Percentiles rank a stretch among this genome's conserved stretches.
phyloP scores from a whole-genome alignment of 2,113 vertebrate species.

The Trinectes maculatus region DNA sequence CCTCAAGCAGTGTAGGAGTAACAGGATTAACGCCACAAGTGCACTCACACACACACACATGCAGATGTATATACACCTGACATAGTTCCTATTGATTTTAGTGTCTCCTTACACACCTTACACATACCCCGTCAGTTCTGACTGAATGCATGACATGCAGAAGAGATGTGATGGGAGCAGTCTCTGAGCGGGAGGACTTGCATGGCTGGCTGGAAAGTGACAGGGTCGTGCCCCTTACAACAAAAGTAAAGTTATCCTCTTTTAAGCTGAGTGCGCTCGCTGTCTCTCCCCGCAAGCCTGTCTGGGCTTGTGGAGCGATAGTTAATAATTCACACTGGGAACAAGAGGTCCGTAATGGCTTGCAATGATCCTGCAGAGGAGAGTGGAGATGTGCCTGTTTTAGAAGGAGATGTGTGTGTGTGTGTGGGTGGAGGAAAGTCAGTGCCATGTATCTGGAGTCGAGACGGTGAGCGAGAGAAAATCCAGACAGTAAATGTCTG shows the following conservation, averaged over 20 bases:
- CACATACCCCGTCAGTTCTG: slow-evolving; percentile 22
- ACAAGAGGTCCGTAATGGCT: slow-evolving; percentile 69
- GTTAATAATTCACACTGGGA: slow-evolving; percentile 76
- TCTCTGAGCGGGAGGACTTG: slow-evolving; percentile 2
- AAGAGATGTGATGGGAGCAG: background rate
- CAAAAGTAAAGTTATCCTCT: slow-evolving; percentile 43
- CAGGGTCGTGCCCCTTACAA: slow-evolving; percentile 29
- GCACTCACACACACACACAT: background rate
- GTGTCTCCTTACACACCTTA: background rate
- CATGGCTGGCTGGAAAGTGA: slow-evolving; percentile 18
- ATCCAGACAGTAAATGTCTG: background rate
- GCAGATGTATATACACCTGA: background rate
- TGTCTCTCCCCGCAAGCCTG: slow-evolving; percentile 36
- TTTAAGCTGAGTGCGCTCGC: slow-evolving; percentile 40
- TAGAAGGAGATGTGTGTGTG: slow-evolving; percentile 45
- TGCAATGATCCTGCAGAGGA: slow-evolving; percentile 53
- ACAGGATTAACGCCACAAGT: slow-evolving; percentile 40
- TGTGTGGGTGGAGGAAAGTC: slow-evolving; percentile 62
- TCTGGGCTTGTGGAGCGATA: slow-evolving; percentile 52
- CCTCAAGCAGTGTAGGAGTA: slow-evolving; percentile 42
- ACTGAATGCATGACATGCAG: background rate
- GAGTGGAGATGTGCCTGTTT: slow-evolving; percentile 33
- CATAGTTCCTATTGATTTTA: slow-evolving; percentile 22
- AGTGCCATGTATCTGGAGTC: slow-evolving; percentile 26
- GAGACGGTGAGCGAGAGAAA: slow-evolving; percentile 19